phyloP scores from a whole-genome alignment of 2,797 vertebrate species.

The Menidia menidia region DNA sequence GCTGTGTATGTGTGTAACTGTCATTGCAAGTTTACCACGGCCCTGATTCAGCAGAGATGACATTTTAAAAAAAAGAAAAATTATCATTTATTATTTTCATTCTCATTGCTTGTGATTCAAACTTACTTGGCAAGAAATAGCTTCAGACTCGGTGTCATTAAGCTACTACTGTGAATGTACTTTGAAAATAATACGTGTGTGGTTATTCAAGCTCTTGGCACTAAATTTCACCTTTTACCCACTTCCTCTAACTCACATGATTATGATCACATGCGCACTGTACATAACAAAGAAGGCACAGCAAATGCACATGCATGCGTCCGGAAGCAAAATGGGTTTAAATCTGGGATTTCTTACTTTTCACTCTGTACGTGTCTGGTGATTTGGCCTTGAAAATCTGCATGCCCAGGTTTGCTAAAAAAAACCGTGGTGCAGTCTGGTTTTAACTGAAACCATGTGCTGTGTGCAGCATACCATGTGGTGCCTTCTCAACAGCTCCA shows the following conservation, averaged over 20 bases:
- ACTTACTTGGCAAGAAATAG: neutral
- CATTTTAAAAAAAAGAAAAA: conserved; percentile 30
- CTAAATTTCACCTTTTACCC: conserved; percentile 58
- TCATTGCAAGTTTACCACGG: conserved; percentile 40
- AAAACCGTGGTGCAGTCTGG: conserved; percentile 31
- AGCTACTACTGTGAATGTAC: conserved; percentile 2
- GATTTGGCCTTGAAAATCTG: conserved; percentile 19
- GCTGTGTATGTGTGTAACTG: conserved; percentile 52
- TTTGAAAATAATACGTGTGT: conserved; percentile 18
- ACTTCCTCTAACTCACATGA: conserved; percentile 63
- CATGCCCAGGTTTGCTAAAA: conserved; percentile 1
- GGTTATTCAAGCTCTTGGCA: conserved; percentile 34
- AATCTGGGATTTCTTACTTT: conserved; percentile 27
- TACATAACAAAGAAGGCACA: conserved; percentile 4
- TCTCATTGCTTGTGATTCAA: conserved; percentile 16
- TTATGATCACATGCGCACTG: conserved; percentile 21
- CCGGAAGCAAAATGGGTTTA: conserved; percentile 1
- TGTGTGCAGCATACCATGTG: conserved; percentile 47
- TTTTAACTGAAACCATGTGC: conserved; percentile 70
- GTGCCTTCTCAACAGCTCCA: conserved; percentile 57
- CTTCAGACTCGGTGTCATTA: conserved; percentile 36
- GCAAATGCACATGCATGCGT: conserved; percentile 21
- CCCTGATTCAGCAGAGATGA: conserved; percentile 36
- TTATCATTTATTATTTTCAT: too few species aligned
- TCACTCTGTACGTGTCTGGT: conserved; percentile 4